Evolutionary conservation across 2,113 vertebrate species (phyloP).

Genomic region (Cyprinodon variegatus): DNA sequence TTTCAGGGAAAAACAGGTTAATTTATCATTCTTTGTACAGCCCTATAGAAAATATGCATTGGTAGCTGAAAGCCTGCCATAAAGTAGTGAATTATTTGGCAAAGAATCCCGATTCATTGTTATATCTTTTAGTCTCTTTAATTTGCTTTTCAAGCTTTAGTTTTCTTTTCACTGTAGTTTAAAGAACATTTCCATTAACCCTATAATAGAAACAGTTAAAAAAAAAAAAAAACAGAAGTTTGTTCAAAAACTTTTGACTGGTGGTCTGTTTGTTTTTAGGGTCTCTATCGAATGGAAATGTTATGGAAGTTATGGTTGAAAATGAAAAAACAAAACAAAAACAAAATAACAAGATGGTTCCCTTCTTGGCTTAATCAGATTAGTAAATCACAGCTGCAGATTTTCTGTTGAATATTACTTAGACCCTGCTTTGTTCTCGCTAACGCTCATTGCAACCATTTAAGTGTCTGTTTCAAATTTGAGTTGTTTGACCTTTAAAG

Average conservation of each 20-base stretch:
- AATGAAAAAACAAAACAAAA: not conserved
- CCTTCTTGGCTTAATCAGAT: not conserved
- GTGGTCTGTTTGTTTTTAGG: conserved; percentile 8
- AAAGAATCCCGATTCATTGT: no score
- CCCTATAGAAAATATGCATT: no score
- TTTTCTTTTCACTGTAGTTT: not conserved
- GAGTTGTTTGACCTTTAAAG: not conserved
- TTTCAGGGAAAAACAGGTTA: no score
- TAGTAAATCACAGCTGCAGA: not conserved
- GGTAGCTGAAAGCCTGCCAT: no score
- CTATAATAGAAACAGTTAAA: no score
- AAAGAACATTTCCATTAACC: not conserved
- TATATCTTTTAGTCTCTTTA: no score
- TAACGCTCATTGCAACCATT: not conserved
- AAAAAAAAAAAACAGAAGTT: not conserved
- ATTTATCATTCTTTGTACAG: no score
- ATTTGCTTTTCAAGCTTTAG: not conserved
- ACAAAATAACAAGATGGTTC: not conserved
- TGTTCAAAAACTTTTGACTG: conserved; percentile 52
- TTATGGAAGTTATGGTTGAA: conserved; percentile 9
- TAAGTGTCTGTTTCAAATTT: not conserved
- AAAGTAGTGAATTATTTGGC: no score
- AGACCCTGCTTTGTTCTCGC: not conserved
- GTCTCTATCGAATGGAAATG: conserved; percentile 18
- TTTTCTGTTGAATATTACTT: conserved; percentile 1